Evolutionary conservation across 2,888 invertebrate species (phyloP).

Genomic region (Fissipunctia ypsillon): DNA sequence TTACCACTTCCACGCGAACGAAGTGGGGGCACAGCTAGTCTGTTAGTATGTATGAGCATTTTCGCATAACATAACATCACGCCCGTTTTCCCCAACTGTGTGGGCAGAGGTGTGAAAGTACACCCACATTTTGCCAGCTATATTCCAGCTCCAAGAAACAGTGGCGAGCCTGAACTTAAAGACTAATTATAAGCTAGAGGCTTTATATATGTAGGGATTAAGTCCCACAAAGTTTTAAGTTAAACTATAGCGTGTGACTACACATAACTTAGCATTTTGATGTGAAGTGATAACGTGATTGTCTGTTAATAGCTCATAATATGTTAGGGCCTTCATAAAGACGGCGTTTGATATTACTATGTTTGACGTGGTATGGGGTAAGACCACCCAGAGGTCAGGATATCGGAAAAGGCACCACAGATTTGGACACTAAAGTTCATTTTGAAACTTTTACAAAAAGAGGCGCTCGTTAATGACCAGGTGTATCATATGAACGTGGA

Average conservation of each 20-base stretch:
- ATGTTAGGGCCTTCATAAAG: conserved; percentile 21
- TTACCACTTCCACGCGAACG: too few relatives aligned
- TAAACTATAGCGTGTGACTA: conserved; percentile 2
- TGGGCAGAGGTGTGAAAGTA: too few relatives aligned
- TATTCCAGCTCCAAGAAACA: too few relatives aligned
- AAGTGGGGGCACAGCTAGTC: too few relatives aligned
- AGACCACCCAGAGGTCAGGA: conserved; percentile 7
- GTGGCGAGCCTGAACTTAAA: neutral
- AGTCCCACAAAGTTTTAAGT: conserved; percentile 8
- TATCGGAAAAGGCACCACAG: neutral
- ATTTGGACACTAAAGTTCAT: neutral
- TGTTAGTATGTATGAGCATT: too few relatives aligned
- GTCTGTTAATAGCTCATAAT: conserved; percentile 27
- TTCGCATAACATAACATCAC: too few relatives aligned
- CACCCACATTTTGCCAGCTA: too few relatives aligned
- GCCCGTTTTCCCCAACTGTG: too few relatives aligned
- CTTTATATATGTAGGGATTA: neutral
- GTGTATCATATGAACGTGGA: too few relatives aligned
- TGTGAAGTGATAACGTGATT: conserved; percentile 23
- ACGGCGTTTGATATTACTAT: neutral
- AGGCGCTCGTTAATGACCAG: too few relatives aligned
- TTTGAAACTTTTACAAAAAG: neutral
- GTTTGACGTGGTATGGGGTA: neutral
- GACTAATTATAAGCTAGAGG: neutral
- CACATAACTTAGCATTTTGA: conserved; percentile 41